Base-by-base conservation (phyloP, 2,113 vertebrate species). In the Guaruba guarouba region DNA sequence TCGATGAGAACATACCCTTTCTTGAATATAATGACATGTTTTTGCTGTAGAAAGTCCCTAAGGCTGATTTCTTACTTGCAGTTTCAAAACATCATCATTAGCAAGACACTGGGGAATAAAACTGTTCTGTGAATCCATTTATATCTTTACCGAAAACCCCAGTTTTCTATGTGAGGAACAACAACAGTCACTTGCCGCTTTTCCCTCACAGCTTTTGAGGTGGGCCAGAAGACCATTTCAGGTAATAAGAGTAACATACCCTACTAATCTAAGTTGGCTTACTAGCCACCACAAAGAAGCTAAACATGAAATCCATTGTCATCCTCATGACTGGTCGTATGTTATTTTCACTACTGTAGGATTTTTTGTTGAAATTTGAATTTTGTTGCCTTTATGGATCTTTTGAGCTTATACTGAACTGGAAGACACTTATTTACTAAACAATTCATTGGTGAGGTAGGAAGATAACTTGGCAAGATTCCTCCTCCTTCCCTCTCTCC, bases 21-120 rank as follows among this genome's bases (percentile, higher is more conserved):
- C 80, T 87, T 93, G 79, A 62, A 90, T 84, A 96, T 96, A 97
- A 97, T 97, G 67, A 96, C 55, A 97, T 94, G 92, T 93, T 97
- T 93, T 96, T 96, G 84, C 66, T 89, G 48, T 51, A 88, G 55
- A 88, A 96, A 94, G 54, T 94, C 94, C 95, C 92, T 92, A 78
- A 92, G 96, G 91, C 87, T 94, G 54, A 84, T 81, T 93, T 94
- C 66, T 86, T 89, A 81, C 80, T 90, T 81, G 80, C 59, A 85
- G 81, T 88, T 96, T 85, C 84, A 95, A 95, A 94, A 96, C 94
- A 96, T 54, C 85, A 61, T 95, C 69, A 93, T 96, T 93, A 95
- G 94, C 35, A 87, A 88, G 51, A 75, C 93, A 66, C 90, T 52
- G 29, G 78, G 86, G 91, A 96, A 94, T 92, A 90, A 85, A 95